A percentile compares a stretch with the other conserved stretches of the same genome.
These are phyloP conservation scores for Syngnathus rostellatus DNA, from an alignment of 2,797 vertebrate genomes.

Conservation along the genomic window DNA sequence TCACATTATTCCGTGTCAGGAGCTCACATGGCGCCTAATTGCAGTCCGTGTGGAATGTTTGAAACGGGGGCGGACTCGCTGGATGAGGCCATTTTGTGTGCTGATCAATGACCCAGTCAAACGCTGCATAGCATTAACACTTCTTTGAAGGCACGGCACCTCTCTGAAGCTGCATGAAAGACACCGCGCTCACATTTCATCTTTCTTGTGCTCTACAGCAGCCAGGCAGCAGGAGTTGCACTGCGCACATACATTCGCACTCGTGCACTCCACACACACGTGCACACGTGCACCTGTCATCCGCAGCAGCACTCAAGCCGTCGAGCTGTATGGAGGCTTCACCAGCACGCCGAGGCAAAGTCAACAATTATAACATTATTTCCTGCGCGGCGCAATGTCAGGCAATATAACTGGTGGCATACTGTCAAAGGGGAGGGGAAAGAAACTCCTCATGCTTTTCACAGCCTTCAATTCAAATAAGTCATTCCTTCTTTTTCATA, in stretches of 20 bases:
- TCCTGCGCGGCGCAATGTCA: constrained; percentile 60
- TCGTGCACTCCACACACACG: constrained; percentile 26
- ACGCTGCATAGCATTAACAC: constrained; percentile 51
- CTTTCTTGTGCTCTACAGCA: constrained; percentile 62
- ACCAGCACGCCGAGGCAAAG: constrained; percentile 63
- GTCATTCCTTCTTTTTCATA: constrained; percentile 25
- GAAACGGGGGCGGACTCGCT: constrained; percentile 66
- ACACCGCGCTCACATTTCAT: constrained; percentile 65
- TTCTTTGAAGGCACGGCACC: constrained; percentile 65
- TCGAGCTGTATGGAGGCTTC: constrained; percentile 60
- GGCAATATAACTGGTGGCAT: constrained; percentile 61
- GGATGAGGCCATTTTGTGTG: constrained; percentile 72
- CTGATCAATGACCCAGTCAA: constrained; percentile 73
- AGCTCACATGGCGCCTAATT: constrained; percentile 65
- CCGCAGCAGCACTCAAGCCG: constrained; percentile 60
- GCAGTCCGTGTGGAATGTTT: constrained; percentile 61
- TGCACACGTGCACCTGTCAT: constrained; percentile 43
- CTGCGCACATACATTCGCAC: constrained; percentile 41
- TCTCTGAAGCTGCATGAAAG: constrained; percentile 76
- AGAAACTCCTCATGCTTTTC: constrained; percentile 49
- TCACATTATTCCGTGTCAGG: constrained; percentile 69
- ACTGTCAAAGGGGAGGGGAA: constrained; percentile 51
- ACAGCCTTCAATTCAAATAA: constrained; percentile 56
- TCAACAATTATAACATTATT: constrained; percentile 73
- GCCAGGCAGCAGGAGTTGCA: constrained; percentile 56